Evolutionary conservation across 1,140 invertebrate genomes (phyloP).

Genomic region (Halesus radiatus): DNA sequence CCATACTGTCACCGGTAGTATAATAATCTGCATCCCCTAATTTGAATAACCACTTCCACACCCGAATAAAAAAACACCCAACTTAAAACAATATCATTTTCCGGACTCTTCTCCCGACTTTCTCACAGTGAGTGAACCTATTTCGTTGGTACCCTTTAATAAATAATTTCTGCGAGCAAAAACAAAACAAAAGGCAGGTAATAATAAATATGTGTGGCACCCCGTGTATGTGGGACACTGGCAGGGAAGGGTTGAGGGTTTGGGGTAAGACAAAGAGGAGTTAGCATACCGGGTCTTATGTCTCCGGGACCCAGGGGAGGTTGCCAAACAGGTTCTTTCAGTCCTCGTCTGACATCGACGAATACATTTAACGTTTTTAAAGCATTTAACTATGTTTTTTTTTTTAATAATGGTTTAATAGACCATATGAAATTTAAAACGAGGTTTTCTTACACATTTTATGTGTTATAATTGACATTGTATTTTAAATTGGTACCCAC

Average conservation of each 20-base stretch:
- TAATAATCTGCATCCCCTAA: slow-evolving; percentile 35
- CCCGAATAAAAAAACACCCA: slow-evolving; percentile 29
- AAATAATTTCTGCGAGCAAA: slow-evolving; percentile 39
- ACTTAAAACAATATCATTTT: slow-evolving; percentile 48
- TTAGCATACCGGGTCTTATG: slow-evolving; percentile 36
- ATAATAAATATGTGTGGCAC: slow-evolving; percentile 40
- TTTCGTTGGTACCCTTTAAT: not conserved
- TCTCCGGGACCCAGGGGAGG: not conserved
- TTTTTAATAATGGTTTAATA: too few relatives aligned
- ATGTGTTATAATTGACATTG: too few relatives aligned
- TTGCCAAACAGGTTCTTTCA: slow-evolving; percentile 53
- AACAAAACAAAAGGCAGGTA: slow-evolving; percentile 46
- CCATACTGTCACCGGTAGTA: slow-evolving; percentile 8
- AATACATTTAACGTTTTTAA: not conserved
- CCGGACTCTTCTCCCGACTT: slow-evolving; percentile 8
- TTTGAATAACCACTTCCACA: slow-evolving; percentile 33
- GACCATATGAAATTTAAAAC: too few relatives aligned
- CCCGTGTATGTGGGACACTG: slow-evolving; percentile 43
- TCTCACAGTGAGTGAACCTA: slow-evolving; percentile 3
- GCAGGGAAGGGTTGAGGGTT: slow-evolving; percentile 34
- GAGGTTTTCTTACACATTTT: too few relatives aligned
- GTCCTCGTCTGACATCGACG: not conserved
- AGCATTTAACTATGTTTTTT: too few relatives aligned
- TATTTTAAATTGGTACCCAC: too few relatives aligned
- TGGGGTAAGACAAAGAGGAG: slow-evolving; percentile 49